Evolutionary conservation across 2,888 invertebrate species (phyloP).

Genomic region (Limnephilus marmoratus): DNA sequence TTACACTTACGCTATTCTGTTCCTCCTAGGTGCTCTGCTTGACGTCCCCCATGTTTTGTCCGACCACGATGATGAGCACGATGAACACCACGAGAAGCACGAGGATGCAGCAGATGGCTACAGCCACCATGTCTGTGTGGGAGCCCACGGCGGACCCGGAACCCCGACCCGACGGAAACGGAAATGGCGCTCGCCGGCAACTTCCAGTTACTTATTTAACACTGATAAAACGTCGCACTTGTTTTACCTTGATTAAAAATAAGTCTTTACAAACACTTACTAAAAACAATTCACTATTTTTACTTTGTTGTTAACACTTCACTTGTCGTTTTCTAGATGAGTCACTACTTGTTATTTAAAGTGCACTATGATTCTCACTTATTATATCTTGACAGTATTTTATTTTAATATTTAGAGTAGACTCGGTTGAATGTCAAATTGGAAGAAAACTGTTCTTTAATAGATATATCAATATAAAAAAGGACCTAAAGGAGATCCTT

Average conservation of each 20-base stretch:
- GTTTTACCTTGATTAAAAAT: not conserved
- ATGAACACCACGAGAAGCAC: constrained; percentile 89
- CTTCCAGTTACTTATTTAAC: not conserved
- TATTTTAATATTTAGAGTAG: not conserved
- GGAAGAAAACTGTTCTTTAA: not conserved
- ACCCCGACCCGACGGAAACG: not conserved
- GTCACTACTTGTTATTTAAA: not conserved
- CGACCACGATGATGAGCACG: constrained; percentile 88
- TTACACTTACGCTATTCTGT: constrained; percentile 51
- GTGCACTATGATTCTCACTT: not conserved
- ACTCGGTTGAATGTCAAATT: not conserved
- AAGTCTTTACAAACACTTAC: not conserved
- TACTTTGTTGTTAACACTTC: not conserved
- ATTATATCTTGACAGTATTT: not conserved
- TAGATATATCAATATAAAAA: no score
- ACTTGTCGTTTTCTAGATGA: not conserved
- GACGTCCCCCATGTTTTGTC: constrained; percentile 84
- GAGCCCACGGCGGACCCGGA: constrained; percentile 71
- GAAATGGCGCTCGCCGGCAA: not conserved
- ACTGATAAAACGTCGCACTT: not conserved
- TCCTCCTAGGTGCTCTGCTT: constrained; percentile 70
- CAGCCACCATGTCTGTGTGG: constrained; percentile 85
- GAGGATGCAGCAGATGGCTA: constrained; percentile 90
- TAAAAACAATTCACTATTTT: not conserved
- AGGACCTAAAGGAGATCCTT: not conserved